Base-by-base conservation (phyloP, 2,888 invertebrate species). In the Drosophila borborema region DNA sequence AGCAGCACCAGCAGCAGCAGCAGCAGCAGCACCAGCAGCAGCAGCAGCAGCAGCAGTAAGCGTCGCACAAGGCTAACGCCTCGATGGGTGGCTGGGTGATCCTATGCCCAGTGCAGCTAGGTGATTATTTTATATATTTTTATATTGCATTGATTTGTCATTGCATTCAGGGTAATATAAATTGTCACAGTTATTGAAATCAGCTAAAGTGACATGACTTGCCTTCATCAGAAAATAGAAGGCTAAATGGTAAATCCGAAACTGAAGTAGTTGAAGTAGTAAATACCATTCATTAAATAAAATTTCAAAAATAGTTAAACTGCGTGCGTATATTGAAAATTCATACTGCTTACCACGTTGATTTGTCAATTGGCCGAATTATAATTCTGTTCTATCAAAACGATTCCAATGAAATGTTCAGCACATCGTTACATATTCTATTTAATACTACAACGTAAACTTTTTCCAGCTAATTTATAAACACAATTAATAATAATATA, bases 91-190 rank as follows among this genome's bases (percentile, higher is more conserved):
- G 31, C 34, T 69, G 74, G 69, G 65, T 46, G 66, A 58, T 31
- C 43, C 16, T 51, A 28, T 3, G 48, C 36, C 5, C 18, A 40
- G 51, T 51, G 34, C 63, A 74, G 63, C 60, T 56, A 53, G 51
- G 41, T 58, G 56, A 64, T 80, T 65, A 79, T 73, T 40, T 40
- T 2, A n/a, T 40, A n/a, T 40, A n/a, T 40, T 8, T 40, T 76
- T 80, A 71, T 59, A 80, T 79, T 76, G 77, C 79, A 73, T 76
- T 80, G 80, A 80, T 80, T 80, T 77, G 63, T 38, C 31, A 16
- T 10, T 23, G 31, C 41, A 28, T 49, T 55, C 36, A 48, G 62
- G 63, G 64, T 40, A 72, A 56, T 64, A 60, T 67, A 60, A 72
- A 64, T 64, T 66, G 64, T 65, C 49, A 77, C 9, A 67, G 51